A percentile compares a stretch with the other conserved stretches of the same genome.
Conservation (phyloP, 2,797 vertebrate genomes). For the Sphaeramia orbicularis region DNA sequence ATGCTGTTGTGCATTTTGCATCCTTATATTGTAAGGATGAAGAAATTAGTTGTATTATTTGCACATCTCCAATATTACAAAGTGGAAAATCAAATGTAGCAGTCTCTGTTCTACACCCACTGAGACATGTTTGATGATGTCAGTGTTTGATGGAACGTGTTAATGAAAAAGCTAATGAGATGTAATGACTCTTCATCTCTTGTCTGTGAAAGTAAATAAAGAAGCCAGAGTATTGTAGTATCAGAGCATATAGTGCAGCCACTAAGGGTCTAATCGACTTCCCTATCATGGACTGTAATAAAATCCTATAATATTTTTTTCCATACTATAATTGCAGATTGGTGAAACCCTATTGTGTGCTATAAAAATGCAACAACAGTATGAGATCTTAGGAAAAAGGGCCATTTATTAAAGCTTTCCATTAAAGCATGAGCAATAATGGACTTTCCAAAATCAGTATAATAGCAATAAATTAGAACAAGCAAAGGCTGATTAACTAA, state of each 20-base stretch:
- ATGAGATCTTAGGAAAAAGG: neutral
- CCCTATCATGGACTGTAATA: conserved; percentile 33
- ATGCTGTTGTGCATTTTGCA: conserved; percentile 8
- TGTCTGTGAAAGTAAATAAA: conserved; percentile 88
- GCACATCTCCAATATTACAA: conserved; percentile 17
- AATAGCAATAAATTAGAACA: too few species aligned
- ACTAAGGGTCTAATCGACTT: conserved; percentile 51
- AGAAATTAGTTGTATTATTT: conserved; percentile 28
- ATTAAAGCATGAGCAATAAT: too few species aligned
- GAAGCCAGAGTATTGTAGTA: conserved; percentile 80
- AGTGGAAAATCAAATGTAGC: conserved; percentile 39
- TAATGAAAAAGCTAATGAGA: conserved; percentile 87
- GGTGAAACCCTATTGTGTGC: neutral
- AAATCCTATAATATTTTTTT: conserved; percentile 20
- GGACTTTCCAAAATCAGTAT: too few species aligned
- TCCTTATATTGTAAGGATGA: conserved; percentile 3
- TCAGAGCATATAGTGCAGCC: conserved; percentile 70
- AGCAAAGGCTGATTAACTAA: too few species aligned
- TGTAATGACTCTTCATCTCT: conserved; percentile 88
- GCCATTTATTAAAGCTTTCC: neutral
- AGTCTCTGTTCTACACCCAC: conserved; percentile 40
- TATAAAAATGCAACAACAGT: neutral
- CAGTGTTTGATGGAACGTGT: conserved; percentile 77
- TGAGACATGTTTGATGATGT: conserved; percentile 71
- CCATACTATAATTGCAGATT: conserved; percentile 24